Evolutionary conservation across 2,888 invertebrate species (phyloP), one percentile per base, ranked within the genome.

Genomic region (Troilus luridus): DNA sequence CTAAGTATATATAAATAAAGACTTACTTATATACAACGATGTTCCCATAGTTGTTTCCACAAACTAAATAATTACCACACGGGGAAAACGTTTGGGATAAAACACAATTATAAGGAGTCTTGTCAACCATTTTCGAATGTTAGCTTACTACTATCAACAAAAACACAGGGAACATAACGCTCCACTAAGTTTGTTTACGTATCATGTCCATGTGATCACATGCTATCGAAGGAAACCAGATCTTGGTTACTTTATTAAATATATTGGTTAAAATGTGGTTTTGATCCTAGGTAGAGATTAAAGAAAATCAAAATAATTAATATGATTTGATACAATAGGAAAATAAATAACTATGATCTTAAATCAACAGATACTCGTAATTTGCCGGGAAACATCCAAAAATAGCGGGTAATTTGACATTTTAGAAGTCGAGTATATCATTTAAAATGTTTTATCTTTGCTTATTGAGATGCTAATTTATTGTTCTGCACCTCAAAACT

Each of bases 41-140:
- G 93, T 97, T 96, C 10, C 98, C 98, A 94, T 97, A 98, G 93
- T 97, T 97, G 94, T 97, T 98, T 27, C 97, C 98, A 92, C 97
- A 97, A 91, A 97, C 95, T 90, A 98, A 95, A 94, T 96, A 98
- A 94, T 97, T 96, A 11, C 98, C 97, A 94, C 97, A 97, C 0
- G 97, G 96, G 0, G 98, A 98, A 94, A 97, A 97, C 1, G 96
- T 95, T 94, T 98, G 98, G 59, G 97, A 96, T 92, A 97, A 95
- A 88, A 98, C 96, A 67, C 98, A 97, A 92, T 97, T 98, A 93
- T 98, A 98, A 93, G 96, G 95, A 90, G 95, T 95, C 95, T 96
- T 97, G 89, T 93, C 92, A 14, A 93, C 92, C 93, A 93, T 93
- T 88, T 62, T 92, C 54, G 27, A n/a, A 58, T 6, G 56, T 56